Percentiles rank a stretch among this genome's conserved stretches.
Conservation (phyloP, 2,797 vertebrate genomes). For the Natrix natrix region DNA sequence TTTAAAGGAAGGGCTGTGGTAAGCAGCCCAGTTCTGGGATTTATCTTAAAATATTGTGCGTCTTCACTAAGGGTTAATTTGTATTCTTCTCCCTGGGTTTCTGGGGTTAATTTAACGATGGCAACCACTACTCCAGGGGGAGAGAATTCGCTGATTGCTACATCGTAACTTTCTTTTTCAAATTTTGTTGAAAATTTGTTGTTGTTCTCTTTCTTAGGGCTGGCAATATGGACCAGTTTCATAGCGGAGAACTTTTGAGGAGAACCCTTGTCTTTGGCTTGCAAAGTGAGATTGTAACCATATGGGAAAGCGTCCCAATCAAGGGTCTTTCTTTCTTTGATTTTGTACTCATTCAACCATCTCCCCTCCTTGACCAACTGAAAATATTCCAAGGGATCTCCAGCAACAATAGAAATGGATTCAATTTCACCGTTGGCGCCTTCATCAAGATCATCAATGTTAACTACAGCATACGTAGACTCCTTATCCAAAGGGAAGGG, state of each 20-base stretch:
- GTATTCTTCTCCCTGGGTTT: slow-evolving; percentile 85
- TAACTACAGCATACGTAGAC: slow-evolving; percentile 84
- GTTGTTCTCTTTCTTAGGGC: slow-evolving; percentile 69
- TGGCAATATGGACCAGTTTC: slow-evolving; percentile 77
- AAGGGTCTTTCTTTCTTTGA: slow-evolving; percentile 81
- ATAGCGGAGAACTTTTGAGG: slow-evolving; percentile 86
- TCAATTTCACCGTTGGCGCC: slow-evolving; percentile 92
- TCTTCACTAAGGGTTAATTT: slow-evolving; percentile 81
- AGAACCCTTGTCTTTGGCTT: slow-evolving; percentile 89
- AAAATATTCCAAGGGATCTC: slow-evolving; percentile 85
- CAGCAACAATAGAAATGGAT: slow-evolving; percentile 84
- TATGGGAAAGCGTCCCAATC: slow-evolving; percentile 83
- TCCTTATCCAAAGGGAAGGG: slow-evolving; percentile 81
- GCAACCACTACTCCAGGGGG: slow-evolving; percentile 87
- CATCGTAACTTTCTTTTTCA: slow-evolving; percentile 82
- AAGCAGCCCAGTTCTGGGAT: slow-evolving; percentile 86
- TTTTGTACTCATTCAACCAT: slow-evolving; percentile 81
- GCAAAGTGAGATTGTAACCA: slow-evolving; percentile 89
- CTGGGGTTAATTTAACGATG: slow-evolving; percentile 81
- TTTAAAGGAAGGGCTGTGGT: slow-evolving; percentile 84
- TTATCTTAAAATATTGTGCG: slow-evolving; percentile 84
- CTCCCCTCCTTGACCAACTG: slow-evolving; percentile 79
- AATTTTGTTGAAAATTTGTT: slow-evolving; percentile 66
- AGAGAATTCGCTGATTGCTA: slow-evolving; percentile 88
- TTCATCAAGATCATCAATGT: slow-evolving; percentile 85